phyloP scores from a whole-genome alignment of 2,888 invertebrate genomes.

The Lissonota sp. region DNA sequence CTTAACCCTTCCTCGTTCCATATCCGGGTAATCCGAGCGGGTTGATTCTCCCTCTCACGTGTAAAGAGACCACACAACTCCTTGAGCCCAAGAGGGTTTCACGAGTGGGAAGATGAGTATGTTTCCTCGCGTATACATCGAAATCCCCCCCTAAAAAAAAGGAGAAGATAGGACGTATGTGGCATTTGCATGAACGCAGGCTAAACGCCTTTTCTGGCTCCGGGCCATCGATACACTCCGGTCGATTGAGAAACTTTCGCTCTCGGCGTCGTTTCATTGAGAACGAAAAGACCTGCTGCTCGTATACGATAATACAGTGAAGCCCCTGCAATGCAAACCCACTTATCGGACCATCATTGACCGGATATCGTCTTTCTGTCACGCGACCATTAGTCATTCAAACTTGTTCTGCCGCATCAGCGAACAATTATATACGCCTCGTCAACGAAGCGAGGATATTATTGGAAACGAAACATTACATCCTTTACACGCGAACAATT shows the following conservation, averaged over 20 bases:
- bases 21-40: conserved; percentile 57
- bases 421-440: conserved; percentile 21
- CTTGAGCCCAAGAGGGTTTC: conserved; percentile 56
- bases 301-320: conserved; percentile 22
- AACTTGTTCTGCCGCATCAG: background rate
- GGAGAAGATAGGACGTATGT: too few relatives aligned
- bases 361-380: conserved; percentile 52
- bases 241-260: conserved; percentile 58
- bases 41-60: conserved; percentile 41
- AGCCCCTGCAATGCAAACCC: conserved; percentile 36
- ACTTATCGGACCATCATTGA: conserved; percentile 37
- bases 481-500: too few relatives aligned
- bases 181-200: too few relatives aligned
- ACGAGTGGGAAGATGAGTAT: conserved; percentile 45
- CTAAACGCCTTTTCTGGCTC: too few relatives aligned
- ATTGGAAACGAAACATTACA: background rate
- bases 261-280: background rate
- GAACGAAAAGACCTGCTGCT: conserved; percentile 10
- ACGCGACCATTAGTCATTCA: conserved; percentile 33
- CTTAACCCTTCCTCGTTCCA: conserved; percentile 48
- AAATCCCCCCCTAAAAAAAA: too few relatives aligned
- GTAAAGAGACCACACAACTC: conserved; percentile 55
- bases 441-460: background rate
- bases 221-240: conserved; percentile 11
- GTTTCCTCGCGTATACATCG: conserved; percentile 17